Evolutionary conservation across 1,140 invertebrate genomes (phyloP), one percentile per base, ranked within the genome.

Genomic region (Pseudoatta argentina): DNA sequence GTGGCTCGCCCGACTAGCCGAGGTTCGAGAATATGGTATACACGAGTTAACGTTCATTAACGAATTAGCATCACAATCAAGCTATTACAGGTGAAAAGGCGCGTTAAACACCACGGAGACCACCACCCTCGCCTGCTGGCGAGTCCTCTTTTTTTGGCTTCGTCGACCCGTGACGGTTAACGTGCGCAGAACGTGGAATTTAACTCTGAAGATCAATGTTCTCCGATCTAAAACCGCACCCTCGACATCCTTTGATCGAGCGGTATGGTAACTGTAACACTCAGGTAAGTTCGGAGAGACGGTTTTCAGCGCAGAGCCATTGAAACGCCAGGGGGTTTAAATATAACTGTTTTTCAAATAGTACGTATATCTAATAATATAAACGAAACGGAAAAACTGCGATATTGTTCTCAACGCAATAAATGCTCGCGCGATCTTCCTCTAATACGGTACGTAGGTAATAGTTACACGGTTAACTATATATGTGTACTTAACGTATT

Each of bases 1-100:
- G 77, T 53, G 64, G 64, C 14, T 27, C n/a, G 64, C n/a, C 64
- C 64, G 51, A 57, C 30, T 24, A 57, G 77, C 64, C 64, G 21
- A 71, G 57, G 30, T 12, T 81, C 55, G 34, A 57, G 30, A 44
- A 81, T 81, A 39, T 48, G 69, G 39, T 75, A 61, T 61, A 83
- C 69, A 73, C 82, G 73, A 85, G 82, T 77, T 55, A 85, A 85
- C 82, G 82, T 85, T 76, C 82, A 78, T 85, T 78, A 85, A 85
- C 61, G 73, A 67, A 85, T 78, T 85, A 85, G 78, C 82, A 85
- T 85, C 82, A 85, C 82, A 85, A 85, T 78, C 48, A 85, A 76
- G 39, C 69, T 75, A 75, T 61, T 83, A 73, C 55, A 34, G 30
- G 44, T 66, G 30, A 27, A 73, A 3, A 27, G 27, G 18, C 67